phyloP scores from a whole-genome alignment of 1,140 invertebrate genomes.

The Harlomillsia oculata region DNA sequence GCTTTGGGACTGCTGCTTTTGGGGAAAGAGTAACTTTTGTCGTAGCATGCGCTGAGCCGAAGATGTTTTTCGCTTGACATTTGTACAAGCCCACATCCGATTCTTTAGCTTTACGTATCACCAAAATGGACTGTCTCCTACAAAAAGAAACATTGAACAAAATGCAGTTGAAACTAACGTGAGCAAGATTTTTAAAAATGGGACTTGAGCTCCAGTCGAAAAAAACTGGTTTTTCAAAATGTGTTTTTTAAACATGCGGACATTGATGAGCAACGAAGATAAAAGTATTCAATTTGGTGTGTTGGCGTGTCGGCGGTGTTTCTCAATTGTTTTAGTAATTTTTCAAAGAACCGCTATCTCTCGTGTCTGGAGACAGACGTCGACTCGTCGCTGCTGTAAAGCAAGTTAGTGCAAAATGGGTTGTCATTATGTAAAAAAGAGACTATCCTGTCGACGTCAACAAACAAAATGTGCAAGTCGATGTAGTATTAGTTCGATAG shows the following conservation, averaged over 20 bases:
- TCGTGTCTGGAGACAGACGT: too few relatives aligned
- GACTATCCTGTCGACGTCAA: too few relatives aligned
- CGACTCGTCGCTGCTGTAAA: too few relatives aligned
- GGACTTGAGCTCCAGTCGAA: not conserved
- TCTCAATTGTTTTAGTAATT: too few relatives aligned
- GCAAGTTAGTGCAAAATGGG: too few relatives aligned
- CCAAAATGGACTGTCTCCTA: conserved; percentile 34
- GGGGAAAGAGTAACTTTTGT: conserved; percentile 22
- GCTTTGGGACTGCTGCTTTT: conserved; percentile 4
- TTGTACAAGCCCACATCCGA: conserved; percentile 30
- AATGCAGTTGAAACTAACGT: not conserved
- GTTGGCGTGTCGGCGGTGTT: too few relatives aligned
- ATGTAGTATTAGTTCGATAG: too few relatives aligned
- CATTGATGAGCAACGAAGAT: not conserved
- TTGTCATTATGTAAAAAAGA: too few relatives aligned
- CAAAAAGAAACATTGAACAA: conserved; percentile 16
- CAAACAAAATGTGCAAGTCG: too few relatives aligned
- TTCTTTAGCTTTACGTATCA: conserved; percentile 34
- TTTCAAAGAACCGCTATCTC: too few relatives aligned
- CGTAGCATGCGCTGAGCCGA: conserved; percentile 28
- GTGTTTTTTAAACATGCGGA: not conserved
- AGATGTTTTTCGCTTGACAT: conserved; percentile 33
- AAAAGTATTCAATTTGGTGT: too few relatives aligned
- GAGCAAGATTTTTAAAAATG: not conserved
- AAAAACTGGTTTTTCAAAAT: conserved; percentile 5